phyloP scores from a whole-genome alignment of 2,113 vertebrate genomes.

The Scopus umbretta region DNA sequence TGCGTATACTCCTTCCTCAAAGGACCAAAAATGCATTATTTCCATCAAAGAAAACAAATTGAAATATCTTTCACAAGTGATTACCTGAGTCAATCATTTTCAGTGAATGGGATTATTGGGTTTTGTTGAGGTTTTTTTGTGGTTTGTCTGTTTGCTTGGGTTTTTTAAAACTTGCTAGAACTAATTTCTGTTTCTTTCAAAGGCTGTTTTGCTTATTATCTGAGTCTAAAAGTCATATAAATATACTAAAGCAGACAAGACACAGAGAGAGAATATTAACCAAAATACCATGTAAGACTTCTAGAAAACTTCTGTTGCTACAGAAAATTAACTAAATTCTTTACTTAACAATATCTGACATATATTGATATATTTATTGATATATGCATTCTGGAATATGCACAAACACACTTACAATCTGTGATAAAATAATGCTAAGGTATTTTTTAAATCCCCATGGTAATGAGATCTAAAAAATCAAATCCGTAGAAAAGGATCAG shows the following conservation, averaged over 20 bases:
- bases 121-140: neutral
- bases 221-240: neutral
- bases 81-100: neutral
- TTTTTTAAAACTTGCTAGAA: neutral
- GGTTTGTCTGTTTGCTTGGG: neutral
- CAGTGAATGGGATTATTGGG: neutral
- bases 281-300: neutral
- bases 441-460: neutral
- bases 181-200: neutral
- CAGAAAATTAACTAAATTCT: neutral
- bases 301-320: neutral
- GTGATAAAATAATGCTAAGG: neutral
- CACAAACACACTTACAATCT: neutral
- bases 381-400: neutral
- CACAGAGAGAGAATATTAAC: neutral
- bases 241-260: neutral
- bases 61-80: neutral
- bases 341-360: neutral
- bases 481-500: neutral
- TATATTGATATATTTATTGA: neutral
- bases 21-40: neutral
- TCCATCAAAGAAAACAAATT: neutral
- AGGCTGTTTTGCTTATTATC: neutral
- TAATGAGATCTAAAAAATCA: neutral
- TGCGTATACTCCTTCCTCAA: neutral